Percentiles rank a stretch among this genome's conserved stretches.
phyloP scores from a whole-genome alignment of 2,888 invertebrate genomes.

The Diarsia brunnea region DNA sequence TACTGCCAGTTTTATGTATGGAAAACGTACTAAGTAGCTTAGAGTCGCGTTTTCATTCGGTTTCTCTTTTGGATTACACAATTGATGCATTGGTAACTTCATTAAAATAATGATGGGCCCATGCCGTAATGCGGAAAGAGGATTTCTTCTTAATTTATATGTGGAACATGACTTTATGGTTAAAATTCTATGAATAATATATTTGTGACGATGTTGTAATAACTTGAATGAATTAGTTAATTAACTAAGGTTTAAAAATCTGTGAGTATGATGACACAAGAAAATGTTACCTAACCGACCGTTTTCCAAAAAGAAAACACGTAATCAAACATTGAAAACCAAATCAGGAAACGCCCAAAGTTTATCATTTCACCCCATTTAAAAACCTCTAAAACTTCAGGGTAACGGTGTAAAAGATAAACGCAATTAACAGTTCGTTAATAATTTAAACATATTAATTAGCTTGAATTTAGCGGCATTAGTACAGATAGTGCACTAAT shows the following conservation, averaged over 20 bases:
- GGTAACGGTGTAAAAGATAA: constrained; percentile 41
- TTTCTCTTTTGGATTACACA: constrained; percentile 66
- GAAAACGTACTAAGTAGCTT: constrained; percentile 50
- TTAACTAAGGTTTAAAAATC: not conserved
- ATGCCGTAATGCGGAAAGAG: constrained; percentile 26
- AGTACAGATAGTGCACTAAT: constrained; percentile 56
- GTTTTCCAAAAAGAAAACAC: not conserved
- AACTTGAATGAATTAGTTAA: constrained; percentile 14
- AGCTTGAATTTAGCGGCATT: constrained; percentile 50
- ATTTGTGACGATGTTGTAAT: constrained; percentile 24
- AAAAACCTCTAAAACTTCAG: constrained; percentile 47
- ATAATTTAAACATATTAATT: constrained; percentile 50
- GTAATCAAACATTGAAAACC: not conserved
- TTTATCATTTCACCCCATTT: not conserved
- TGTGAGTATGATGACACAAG: not conserved
- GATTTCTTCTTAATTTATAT: constrained; percentile 17
- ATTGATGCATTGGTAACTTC: constrained; percentile 45
- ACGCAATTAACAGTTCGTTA: constrained; percentile 55
- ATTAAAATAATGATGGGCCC: constrained; percentile 49
- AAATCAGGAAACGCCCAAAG: not conserved
- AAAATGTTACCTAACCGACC: not conserved
- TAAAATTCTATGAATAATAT: constrained; percentile 5
- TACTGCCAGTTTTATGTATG: constrained; percentile 40
- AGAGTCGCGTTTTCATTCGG: constrained; percentile 52
- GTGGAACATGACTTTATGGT: constrained; percentile 20